A percentile compares a stretch with the other conserved stretches of the same genome.
phyloP scores from a whole-genome alignment of 2,113 vertebrate species.

The Amphiprion percula region DNA sequence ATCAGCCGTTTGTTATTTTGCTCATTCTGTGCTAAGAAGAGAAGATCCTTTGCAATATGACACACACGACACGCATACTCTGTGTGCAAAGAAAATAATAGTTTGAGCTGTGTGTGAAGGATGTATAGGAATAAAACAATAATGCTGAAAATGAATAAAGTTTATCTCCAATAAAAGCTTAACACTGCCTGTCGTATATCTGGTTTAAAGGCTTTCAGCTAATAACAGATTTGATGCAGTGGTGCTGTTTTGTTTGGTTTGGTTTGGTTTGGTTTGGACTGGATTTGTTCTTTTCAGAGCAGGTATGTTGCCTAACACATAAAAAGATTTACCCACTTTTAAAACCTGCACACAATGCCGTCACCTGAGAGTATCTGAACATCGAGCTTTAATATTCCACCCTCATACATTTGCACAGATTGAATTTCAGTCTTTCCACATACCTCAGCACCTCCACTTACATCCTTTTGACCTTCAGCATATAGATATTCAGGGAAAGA shows the following conservation, averaged over 20 bases:
- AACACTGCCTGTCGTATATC: constrained; percentile 85
- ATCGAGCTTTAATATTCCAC: constrained; percentile 26
- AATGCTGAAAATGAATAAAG: constrained; percentile 93
- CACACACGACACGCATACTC: constrained; percentile 84
- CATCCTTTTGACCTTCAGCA: constrained; percentile 55
- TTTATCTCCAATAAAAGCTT: constrained; percentile 89
- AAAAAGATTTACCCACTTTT: background rate
- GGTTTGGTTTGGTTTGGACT: background rate
- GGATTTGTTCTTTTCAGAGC: background rate
- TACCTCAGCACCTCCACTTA: background rate
- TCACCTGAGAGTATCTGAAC: background rate
- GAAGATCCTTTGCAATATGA: constrained; percentile 81
- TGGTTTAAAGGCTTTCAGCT: constrained; percentile 48
- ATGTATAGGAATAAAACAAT: constrained; percentile 91
- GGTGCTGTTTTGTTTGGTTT: background rate
- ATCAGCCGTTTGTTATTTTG: constrained; percentile 85
- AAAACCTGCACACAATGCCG: background rate
- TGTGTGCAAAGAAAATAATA: constrained; percentile 87
- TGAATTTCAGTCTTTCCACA: constrained; percentile 23
- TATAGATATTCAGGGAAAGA: constrained; percentile 41
- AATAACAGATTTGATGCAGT: background rate
- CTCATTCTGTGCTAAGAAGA: constrained; percentile 81
- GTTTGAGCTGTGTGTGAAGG: constrained; percentile 90
- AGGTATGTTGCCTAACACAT: background rate
- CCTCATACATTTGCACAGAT: constrained; percentile 17